Conservation (phyloP, 2,113 vertebrate genomes). For the Kryptolebias marmoratus region DNA sequence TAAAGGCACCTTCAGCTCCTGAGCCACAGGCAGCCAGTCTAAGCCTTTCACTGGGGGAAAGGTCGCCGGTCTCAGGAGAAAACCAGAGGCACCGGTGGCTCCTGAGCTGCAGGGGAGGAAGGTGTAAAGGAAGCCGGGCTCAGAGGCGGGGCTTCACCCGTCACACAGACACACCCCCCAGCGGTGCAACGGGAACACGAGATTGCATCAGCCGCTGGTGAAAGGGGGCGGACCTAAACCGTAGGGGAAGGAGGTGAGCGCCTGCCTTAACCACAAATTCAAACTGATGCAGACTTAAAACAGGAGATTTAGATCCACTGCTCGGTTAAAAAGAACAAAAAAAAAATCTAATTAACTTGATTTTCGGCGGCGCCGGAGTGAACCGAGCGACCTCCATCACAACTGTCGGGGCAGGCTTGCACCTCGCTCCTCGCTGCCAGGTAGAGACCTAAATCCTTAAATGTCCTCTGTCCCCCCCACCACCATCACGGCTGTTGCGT, state of each 20-base stretch:
- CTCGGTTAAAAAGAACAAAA: not conserved
- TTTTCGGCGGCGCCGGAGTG: slow-evolving; percentile 40
- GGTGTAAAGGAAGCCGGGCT: slow-evolving; percentile 36
- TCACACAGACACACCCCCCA: slow-evolving; percentile 61
- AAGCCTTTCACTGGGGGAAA: slow-evolving; percentile 68
- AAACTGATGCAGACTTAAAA: too few relatives aligned
- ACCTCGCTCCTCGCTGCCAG: slow-evolving; percentile 17
- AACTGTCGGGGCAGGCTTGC: not conserved
- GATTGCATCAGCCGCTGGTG: slow-evolving; percentile 79
- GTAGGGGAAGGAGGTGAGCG: slow-evolving; percentile 9
- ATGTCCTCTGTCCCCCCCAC: not conserved
- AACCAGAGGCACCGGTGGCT: slow-evolving; percentile 27
- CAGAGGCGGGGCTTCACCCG: slow-evolving; percentile 35
- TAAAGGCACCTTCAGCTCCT: slow-evolving; percentile 43
- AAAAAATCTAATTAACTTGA: slow-evolving; percentile 45
- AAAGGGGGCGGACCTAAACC: slow-evolving; percentile 22
- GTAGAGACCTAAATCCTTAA: slow-evolving; percentile 8
- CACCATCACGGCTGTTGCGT: slow-evolving; percentile 31
- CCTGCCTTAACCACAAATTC: too few relatives aligned
- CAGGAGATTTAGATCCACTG: slow-evolving; percentile 32
- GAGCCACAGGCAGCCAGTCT: slow-evolving; percentile 34
- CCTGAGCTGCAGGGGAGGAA: slow-evolving; percentile 10
- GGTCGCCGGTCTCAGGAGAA: slow-evolving; percentile 66
- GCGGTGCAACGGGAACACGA: slow-evolving; percentile 57
- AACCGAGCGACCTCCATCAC: slow-evolving; percentile 40